Base-by-base conservation (phyloP, 2,113 vertebrate genomes). In the Nothocercus julius region DNA sequence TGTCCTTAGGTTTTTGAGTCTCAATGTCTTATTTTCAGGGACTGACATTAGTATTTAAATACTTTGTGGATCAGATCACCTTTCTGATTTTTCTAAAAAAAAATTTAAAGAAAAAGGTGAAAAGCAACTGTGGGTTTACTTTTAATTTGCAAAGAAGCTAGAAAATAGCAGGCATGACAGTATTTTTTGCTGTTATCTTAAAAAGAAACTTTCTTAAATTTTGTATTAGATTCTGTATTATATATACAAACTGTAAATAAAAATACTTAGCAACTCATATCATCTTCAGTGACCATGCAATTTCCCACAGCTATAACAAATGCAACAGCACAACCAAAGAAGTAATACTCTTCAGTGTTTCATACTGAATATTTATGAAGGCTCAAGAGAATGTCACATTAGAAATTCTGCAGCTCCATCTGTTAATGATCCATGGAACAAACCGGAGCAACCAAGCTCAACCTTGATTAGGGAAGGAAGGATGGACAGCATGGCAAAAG, bases 361-460 rank as follows among this genome's bases (percentile, higher is more conserved):
- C 74, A 85, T 75, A 67, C 17, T 68, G 54, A 91, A 68, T 95
- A 88, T 42, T 87, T 82, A 62, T 8, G 27, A 84, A 87, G 34
- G 36, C 77, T 94, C 61, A 74, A 73, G 5, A 18, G 32, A 82
- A 5, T 42, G 44, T 77, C 70, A 53, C 58, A 51, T 78, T 54
- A 79, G 61, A 93, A 95, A 92, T 70, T 54, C 58, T 75, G 20
- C 75, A 81, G 30, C 25, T 83, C 36, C 30, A n/a, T 83, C 83
- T 93, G 11, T 82, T 96, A 91, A 78, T 81, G 82, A 78, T 87
- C 40, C 61, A 67, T 72, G 42, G 87, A 89, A 34, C 5, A 34
- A 92, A 21, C 2, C 56, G 73, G 16, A 92, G 49, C 13, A 77
- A 70, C 30, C 7, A 78, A 74, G 61, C 45, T 79, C 62, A 84